These are phyloP conservation scores for Zaprionus obscuricornis DNA, from an alignment of 2,888 invertebrate species.

Conservation along the genomic window DNA sequence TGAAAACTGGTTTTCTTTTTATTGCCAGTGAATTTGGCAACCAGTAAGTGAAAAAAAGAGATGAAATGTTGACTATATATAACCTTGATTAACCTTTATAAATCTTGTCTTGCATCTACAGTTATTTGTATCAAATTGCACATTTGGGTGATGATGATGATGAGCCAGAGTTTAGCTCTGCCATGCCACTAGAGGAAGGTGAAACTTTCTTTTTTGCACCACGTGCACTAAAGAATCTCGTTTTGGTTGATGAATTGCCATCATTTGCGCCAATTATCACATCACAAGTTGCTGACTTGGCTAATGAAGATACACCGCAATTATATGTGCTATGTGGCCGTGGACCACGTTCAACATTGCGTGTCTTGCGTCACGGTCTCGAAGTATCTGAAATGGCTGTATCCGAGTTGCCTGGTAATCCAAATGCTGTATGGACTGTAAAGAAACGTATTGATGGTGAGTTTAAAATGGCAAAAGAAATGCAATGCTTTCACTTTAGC, in stretches of 20 bases:
- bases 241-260: slow-evolving; percentile 98
- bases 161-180: slow-evolving; percentile 99
- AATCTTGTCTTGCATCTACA: slow-evolving; percentile 82
- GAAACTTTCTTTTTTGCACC: slow-evolving; percentile 99
- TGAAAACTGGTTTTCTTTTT: slow-evolving; percentile 99
- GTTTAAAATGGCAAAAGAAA: slow-evolving; percentile 76
- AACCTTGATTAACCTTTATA: neutral
- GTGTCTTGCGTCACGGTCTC: slow-evolving; percentile 97
- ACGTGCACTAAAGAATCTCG: slow-evolving; percentile 95
- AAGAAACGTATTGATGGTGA: slow-evolving; percentile 97
- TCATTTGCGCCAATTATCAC: slow-evolving; percentile 95
- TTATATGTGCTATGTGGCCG: slow-evolving; percentile 98
- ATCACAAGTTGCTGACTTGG: slow-evolving; percentile 95
- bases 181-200: slow-evolving; percentile 98
- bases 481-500: neutral
- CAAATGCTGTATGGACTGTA: slow-evolving; percentile 99
- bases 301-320: slow-evolving; percentile 99
- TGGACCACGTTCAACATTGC: slow-evolving; percentile 95
- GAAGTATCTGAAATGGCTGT: slow-evolving; percentile 99
- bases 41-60: slow-evolving; percentile 91
- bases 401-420: slow-evolving; percentile 99
- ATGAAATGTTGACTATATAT: neutral
- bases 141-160: slow-evolving; percentile 99
- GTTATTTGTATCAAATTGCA: slow-evolving; percentile 99
- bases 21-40: slow-evolving; percentile 99